These are phyloP conservation scores for Plusia festucae DNA, from an alignment of 2,888 invertebrate species.

Conservation along the genomic window DNA sequence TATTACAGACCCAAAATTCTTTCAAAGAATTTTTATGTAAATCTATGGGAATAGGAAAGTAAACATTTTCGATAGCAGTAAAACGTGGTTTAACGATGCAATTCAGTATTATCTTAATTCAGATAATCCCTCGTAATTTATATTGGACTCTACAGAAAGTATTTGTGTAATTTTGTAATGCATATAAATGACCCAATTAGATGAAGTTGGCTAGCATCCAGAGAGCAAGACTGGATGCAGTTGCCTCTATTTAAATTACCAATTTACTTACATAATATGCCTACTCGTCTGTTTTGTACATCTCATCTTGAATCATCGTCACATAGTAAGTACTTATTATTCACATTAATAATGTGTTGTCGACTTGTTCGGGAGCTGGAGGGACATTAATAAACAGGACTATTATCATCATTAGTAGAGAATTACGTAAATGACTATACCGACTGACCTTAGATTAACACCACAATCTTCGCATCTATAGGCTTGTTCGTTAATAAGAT, in stretches of 20 bases:
- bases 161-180: conserved; percentile 70
- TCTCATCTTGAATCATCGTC: conserved; percentile 36
- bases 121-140: conserved; percentile 58
- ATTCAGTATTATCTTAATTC: conserved; percentile 46
- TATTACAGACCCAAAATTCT: not conserved
- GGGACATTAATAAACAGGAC: conserved; percentile 46
- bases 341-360: conserved; percentile 31
- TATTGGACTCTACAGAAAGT: conserved; percentile 56
- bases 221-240: conserved; percentile 67
- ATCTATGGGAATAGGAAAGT: not conserved
- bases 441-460: conserved; percentile 65
- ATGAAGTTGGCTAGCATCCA: conserved; percentile 78
- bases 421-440: conserved; percentile 61
- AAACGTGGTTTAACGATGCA: conserved; percentile 26
- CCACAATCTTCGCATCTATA: conserved; percentile 61
- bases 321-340: conserved; percentile 32
- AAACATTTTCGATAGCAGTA: conserved; percentile 16
- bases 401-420: conserved; percentile 59
- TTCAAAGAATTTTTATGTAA: not conserved
- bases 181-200: conserved; percentile 79
- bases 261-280: conserved; percentile 59
- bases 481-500: conserved; percentile 65
- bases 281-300: conserved; percentile 35
- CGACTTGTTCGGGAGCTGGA: conserved; percentile 40
- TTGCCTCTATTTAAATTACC: conserved; percentile 70